Percentiles rank a stretch among this genome's conserved stretches.
phyloP scores from a whole-genome alignment of 2,113 vertebrate genomes.

The Prinia subflava region DNA sequence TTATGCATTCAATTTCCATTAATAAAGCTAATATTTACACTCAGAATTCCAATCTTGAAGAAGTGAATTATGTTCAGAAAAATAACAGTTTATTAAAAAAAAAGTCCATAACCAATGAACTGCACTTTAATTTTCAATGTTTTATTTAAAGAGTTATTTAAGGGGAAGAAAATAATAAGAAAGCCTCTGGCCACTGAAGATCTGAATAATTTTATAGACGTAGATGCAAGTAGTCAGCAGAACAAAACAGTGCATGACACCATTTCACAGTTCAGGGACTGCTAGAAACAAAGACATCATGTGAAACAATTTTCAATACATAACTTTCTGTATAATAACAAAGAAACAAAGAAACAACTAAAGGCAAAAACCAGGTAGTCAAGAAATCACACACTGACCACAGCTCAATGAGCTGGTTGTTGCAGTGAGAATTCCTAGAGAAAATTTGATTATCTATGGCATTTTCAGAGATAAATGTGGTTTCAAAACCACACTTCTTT shows the following conservation, averaged over 20 bases:
- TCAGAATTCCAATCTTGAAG: not conserved
- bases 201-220: not conserved
- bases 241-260: slow-evolving; percentile 1
- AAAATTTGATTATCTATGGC: not conserved
- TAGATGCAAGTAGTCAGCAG: slow-evolving; percentile 15
- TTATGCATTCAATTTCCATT: not conserved
- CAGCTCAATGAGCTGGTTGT: not conserved
- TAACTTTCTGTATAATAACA: not conserved
- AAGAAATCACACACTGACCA: not conserved
- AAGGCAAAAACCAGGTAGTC: not conserved
- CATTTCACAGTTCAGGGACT: slow-evolving; percentile 18
- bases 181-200: slow-evolving; percentile 6
- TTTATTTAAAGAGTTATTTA: slow-evolving; percentile 18
- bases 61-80: not conserved
- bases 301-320: not conserved
- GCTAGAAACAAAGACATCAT: not conserved
- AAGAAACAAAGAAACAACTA: not conserved
- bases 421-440: not conserved
- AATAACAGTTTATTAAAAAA: not conserved
- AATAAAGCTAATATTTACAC: slow-evolving; percentile 22
- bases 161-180: slow-evolving; percentile 41
- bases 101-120: not conserved
- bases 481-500: not conserved
- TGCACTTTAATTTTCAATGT: not conserved
- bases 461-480: not conserved